These are phyloP conservation scores for Callyntrura sp. DNA, from an alignment of 2,888 invertebrate species.

Conservation along the genomic window DNA sequence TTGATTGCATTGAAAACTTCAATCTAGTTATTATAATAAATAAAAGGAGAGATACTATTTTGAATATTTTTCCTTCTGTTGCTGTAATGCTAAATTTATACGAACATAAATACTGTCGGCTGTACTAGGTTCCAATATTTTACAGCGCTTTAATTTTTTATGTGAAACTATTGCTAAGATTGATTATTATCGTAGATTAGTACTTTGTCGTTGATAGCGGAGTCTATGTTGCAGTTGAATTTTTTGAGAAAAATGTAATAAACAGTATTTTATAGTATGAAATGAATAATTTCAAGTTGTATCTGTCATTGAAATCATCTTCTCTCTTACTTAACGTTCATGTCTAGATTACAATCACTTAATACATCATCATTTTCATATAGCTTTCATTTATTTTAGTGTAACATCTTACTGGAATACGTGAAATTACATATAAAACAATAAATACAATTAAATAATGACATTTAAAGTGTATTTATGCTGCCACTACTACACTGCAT, in stretches of 20 bases:
- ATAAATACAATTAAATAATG: slow-evolving; percentile 25
- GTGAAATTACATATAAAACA: too few species aligned
- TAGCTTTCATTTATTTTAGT: too few species aligned
- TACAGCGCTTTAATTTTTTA: slow-evolving; percentile 75
- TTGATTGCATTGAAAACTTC: slow-evolving; percentile 37
- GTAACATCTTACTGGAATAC: too few species aligned
- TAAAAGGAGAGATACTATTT: slow-evolving; percentile 35
- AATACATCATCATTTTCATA: too few species aligned
- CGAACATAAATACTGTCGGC: slow-evolving; percentile 31
- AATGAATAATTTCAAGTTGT: too few species aligned
- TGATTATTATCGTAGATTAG: slow-evolving; percentile 21
- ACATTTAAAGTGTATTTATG: too few species aligned
- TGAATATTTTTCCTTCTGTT: neutral
- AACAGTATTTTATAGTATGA: slow-evolving; percentile 51
- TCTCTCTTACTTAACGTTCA: too few species aligned
- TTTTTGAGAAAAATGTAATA: slow-evolving; percentile 43
- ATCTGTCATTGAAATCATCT: too few species aligned
- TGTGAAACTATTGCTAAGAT: slow-evolving; percentile 16
- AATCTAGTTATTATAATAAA: neutral
- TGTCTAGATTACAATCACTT: too few species aligned
- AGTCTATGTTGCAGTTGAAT: slow-evolving; percentile 25
- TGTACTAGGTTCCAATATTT: slow-evolving; percentile 62
- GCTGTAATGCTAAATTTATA: neutral
- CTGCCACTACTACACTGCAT: too few species aligned
- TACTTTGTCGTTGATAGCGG: slow-evolving; percentile 33